Evolutionary conservation across 53 echinoderm and acorn worm species (phyloP), one percentile per base, ranked within the genome.

Genomic region (Arbacia lixula): DNA sequence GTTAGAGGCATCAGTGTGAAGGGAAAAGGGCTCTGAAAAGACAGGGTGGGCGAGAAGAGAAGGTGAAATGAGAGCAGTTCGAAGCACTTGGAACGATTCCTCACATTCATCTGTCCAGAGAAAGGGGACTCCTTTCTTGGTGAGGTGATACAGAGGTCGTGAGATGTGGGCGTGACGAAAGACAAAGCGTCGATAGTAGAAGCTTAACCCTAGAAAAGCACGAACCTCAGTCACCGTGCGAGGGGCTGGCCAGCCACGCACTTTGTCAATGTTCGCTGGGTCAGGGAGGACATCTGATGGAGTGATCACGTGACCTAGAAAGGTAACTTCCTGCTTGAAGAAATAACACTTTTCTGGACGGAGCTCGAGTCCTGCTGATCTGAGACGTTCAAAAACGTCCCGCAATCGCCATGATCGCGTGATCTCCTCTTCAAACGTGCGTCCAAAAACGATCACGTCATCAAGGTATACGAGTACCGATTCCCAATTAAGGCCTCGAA

Each of bases 401-500:
- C 60, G 60, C 28, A 93, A 53, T 5, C 57, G 57, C n/a, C 60
- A 50, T 20, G 90, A 53, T 26, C 86, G 83, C 5, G 12, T 26
- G 26, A 90, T 35, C 19, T 93, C 77, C 16, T 93, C 86, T 5
- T 81, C 50, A 41, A 91, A 93, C 17, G 62, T 57, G 22, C 36
- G 80, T 6, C 88, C 90, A 28, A 93, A 84, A 5, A 87, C 62
- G 40, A 93, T 88, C 25, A 90, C 73, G 35, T 90, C 93, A 80
- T 90, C 90, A 12, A 90, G 75, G 46, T 93, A 93, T 0, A 93
- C 87, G 1, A 87, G 69, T 21, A 81, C 82, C 22, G 69, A 74
- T 1, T 79, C 69, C 85, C 93, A 90, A 26, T 87, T 81, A 14
- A 93, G 34, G 27, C 80, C 85, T 22, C 67, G 63, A 1, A 93